Evolutionary conservation across 2,888 invertebrate species (phyloP).

Genomic region (Spicauda simplicius): DNA sequence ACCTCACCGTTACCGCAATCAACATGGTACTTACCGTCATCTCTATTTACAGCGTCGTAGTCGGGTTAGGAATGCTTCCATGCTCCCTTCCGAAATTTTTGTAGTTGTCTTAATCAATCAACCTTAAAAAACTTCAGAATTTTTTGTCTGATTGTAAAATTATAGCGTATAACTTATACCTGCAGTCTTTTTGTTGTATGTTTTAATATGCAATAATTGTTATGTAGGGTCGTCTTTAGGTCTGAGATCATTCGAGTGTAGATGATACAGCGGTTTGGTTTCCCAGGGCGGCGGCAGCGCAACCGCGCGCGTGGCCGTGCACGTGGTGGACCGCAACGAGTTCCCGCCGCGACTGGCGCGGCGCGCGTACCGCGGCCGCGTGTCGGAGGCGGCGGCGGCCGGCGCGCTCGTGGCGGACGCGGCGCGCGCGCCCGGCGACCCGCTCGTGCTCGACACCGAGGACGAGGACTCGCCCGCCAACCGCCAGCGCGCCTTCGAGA

Average conservation of each 20-base stretch:
- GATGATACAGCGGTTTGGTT: neutral
- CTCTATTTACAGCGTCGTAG: neutral
- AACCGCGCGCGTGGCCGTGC: constrained; percentile 89
- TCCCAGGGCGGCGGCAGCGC: constrained; percentile 86
- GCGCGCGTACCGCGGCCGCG: constrained; percentile 88
- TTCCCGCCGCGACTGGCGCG: constrained; percentile 90
- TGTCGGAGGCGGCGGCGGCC: constrained; percentile 90
- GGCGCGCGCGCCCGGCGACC: constrained; percentile 77
- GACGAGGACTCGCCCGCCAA: constrained; percentile 95
- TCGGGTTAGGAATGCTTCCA: too few species aligned
- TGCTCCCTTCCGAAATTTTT: too few species aligned
- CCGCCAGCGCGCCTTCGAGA: constrained; percentile 93
- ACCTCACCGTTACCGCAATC: constrained; percentile 92
- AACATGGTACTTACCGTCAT: constrained; percentile 89
- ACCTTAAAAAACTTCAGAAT: too few species aligned
- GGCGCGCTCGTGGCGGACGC: constrained; percentile 91
- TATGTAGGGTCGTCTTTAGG: too few species aligned
- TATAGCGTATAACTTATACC: too few species aligned
- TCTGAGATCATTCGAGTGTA: too few species aligned
- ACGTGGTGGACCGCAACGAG: constrained; percentile 95
- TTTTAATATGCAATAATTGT: too few species aligned
- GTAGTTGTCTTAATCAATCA: too few species aligned
- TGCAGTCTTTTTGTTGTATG: too few species aligned
- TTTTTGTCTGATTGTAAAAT: too few species aligned
- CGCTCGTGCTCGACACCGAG: constrained; percentile 92